phyloP scores from a whole-genome alignment of 2,888 invertebrate genomes.

The Phorcus lineatus region DNA sequence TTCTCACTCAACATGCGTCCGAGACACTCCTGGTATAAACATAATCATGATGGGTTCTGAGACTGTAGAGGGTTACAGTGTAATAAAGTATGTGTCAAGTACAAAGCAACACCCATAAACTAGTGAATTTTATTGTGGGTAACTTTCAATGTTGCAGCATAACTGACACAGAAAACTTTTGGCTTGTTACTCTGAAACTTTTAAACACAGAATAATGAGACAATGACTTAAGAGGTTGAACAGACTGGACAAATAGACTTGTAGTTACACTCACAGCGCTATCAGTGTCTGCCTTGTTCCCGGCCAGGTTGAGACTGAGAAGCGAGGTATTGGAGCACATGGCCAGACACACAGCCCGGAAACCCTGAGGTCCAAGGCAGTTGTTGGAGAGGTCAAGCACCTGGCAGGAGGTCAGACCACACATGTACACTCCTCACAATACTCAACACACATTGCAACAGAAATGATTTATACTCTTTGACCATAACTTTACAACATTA shows the following conservation, averaged over 20 bases:
- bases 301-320: slow-evolving; percentile 59
- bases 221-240: slow-evolving; percentile 1
- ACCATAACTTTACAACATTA: no score
- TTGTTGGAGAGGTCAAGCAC: slow-evolving; percentile 63
- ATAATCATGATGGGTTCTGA: no score
- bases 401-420: slow-evolving; percentile 34
- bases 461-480: no score
- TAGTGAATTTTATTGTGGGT: no score
- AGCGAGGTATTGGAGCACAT: slow-evolving; percentile 58
- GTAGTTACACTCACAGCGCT: slow-evolving; percentile 65
- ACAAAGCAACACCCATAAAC: no score
- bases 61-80: no score
- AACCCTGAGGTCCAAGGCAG: slow-evolving; percentile 62
- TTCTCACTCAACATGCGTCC: slow-evolving; percentile 59
- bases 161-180: no score
- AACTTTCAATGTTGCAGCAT: no score
- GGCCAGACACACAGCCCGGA: slow-evolving; percentile 61
- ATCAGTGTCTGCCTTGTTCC: slow-evolving; percentile 66
- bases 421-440: no score
- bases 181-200: no score
- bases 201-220: no score
- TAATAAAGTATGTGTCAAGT: no score
- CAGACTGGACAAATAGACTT: background rate
- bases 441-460: background rate
- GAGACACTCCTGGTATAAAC: slow-evolving; percentile 54